A percentile compares a stretch with the other conserved stretches of the same genome.
Conservation (phyloP, 1,140 invertebrate species). For the Rhizoglyphus robini region DNA sequence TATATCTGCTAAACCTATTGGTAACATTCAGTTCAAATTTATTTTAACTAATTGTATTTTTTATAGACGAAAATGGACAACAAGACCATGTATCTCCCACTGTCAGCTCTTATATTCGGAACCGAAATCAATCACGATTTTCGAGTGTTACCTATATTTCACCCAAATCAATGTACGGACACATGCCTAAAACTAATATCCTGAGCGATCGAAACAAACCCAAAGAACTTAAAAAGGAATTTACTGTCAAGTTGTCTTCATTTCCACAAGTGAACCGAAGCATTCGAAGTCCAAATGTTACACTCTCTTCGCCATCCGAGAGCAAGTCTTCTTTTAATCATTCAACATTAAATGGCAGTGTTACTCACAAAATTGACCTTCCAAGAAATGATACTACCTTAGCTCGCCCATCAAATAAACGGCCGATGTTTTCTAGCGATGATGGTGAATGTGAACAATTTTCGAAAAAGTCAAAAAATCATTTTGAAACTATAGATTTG, state of each 20-base stretch:
- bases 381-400: not conserved
- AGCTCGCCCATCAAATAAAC: conserved; percentile 4
- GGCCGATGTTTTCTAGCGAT: not conserved
- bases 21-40: too few species aligned
- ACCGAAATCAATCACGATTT: too few species aligned
- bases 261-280: conserved; percentile 16
- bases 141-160: conserved; percentile 3
- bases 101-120: too few species aligned
- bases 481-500: not conserved
- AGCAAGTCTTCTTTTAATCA: too few species aligned
- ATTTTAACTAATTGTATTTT: too few species aligned
- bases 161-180: conserved; percentile 1
- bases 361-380: not conserved
- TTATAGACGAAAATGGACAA: too few species aligned
- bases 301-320: too few species aligned
- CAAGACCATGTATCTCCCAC: too few species aligned
- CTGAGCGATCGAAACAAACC: not conserved
- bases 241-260: conserved; percentile 9
- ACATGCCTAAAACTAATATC: too few species aligned
- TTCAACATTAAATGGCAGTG: not conserved
- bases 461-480: not conserved
- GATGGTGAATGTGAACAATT: not conserved
- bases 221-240: not conserved
- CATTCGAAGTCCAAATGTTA: not conserved
- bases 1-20: too few species aligned